These are phyloP conservation scores for Fabriciana adippe DNA, from an alignment of 2,888 invertebrate species.

Conservation along the genomic window DNA sequence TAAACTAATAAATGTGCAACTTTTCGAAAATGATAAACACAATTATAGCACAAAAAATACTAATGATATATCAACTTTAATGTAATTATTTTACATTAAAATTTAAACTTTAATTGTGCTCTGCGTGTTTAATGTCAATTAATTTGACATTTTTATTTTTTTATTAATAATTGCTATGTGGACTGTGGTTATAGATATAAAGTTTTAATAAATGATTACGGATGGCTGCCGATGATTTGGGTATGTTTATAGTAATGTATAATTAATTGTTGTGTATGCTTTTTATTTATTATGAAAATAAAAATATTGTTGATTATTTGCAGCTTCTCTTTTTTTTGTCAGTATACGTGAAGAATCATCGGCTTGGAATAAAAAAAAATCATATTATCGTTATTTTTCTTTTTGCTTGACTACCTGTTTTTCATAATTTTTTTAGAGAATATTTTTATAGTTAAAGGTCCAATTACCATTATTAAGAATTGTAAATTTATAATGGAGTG, in stretches of 20 bases:
- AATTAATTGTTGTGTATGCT: not conserved
- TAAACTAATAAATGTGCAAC: conserved; percentile 24
- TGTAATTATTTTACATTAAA: not conserved
- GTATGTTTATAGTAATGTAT: conserved; percentile 25
- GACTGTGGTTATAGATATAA: conserved; percentile 19
- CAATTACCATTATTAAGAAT: no score
- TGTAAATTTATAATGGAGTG: no score
- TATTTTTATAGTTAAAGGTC: no score
- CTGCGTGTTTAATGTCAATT: not conserved
- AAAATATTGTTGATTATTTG: not conserved
- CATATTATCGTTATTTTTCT: no score
- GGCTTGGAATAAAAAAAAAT: no score
- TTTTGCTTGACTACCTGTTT: no score
- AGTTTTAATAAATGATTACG: conserved; percentile 24
- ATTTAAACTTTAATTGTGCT: not conserved
- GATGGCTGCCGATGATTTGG: conserved; percentile 37
- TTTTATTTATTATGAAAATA: not conserved
- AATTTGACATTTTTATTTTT: conserved; percentile 12
- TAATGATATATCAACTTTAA: not conserved
- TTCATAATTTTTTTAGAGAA: no score
- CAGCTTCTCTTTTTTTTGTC: not conserved
- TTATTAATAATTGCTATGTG: conserved; percentile 21
- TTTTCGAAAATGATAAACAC: not conserved
- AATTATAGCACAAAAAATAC: not conserved
- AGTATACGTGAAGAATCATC: no score